Base-by-base conservation (phyloP, 2,797 vertebrate species). In the Micropoecilia bifurca region DNA sequence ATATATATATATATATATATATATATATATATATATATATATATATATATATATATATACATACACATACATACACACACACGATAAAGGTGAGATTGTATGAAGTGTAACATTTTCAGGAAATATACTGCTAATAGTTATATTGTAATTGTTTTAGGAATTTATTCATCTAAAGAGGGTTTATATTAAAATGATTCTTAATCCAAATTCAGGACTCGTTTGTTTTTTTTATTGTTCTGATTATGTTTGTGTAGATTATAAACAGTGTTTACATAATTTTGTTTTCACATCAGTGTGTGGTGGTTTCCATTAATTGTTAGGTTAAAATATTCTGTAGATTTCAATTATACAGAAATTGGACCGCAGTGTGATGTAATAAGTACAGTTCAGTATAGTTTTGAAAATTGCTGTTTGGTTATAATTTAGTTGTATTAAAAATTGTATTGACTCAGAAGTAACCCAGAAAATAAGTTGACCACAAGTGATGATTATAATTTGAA, bases 101-200 rank as follows among this genome's bases (percentile, higher is more conserved):
- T 2, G 28, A 61, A 61, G 43, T 50, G 69, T 73, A 28, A 80
- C 30, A 59, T 71, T 69, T 71, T 28, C 80, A 83, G 25, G n/a
- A 69, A 75, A 72, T 74, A 1, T 78, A 41, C 80, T 12, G 3
- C 57, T 57, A n/a, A 63, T 20, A 82, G 71, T 53, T 83, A 76
- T 71, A 77, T 75, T 76, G 50, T 13, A 77, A 84, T 73, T 88
- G 57, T 79, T 83, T 88, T 81, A 85, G 78, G 69, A 89, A 73
- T 89, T 80, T 91, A 90, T 90, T 90, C 69, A 87, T 93, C 87
- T 87, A 80, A 80, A 91, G 89, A 82, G 43, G 30, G 30, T 82
- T 72, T 82, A 81, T 87, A 94, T 91, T 91, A 86, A 95, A 91
- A 84, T 72, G 55, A 81, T 83, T 90, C 81, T 82, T 47, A 45